A percentile compares a stretch with the other conserved stretches of the same genome.
Conservation (phyloP, 2,888 invertebrate genomes). For the Lasioglossum zephyrum region DNA sequence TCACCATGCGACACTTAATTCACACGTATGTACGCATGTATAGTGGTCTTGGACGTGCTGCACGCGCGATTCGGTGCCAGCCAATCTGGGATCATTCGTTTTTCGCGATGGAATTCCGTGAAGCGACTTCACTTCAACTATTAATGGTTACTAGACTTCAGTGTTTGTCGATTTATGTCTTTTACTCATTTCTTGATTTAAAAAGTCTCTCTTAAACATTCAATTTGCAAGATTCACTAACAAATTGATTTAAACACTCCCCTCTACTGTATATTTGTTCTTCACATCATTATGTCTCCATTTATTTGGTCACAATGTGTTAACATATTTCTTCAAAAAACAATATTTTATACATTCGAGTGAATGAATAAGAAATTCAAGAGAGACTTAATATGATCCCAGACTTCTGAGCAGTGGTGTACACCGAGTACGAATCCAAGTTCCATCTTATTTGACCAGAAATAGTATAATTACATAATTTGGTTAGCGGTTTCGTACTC, state of each 20-base stretch:
- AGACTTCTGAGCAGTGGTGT: conserved; percentile 21
- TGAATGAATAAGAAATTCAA: not conserved
- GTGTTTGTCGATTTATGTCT: not conserved
- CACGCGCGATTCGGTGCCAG: conserved; percentile 13
- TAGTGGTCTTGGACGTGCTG: conserved; percentile 47
- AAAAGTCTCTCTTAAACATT: not conserved
- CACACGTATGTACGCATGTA: conserved; percentile 74
- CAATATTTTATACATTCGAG: not conserved
- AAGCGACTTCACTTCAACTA: not conserved
- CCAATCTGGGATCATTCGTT: conserved; percentile 19
- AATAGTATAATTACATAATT: not conserved
- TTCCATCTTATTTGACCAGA: not conserved
- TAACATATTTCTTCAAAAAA: not conserved
- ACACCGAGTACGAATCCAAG: conserved; percentile 48
- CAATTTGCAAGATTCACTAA: not conserved
- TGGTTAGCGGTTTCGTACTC: conserved; percentile 45
- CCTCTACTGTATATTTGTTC: not conserved
- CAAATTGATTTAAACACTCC: not conserved
- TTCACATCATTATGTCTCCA: not conserved
- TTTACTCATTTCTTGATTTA: too few relatives aligned
- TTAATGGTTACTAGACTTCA: not conserved
- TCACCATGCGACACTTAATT: conserved; percentile 82
- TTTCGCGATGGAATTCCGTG: not conserved
- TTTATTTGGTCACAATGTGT: not conserved
- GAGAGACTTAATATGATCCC: not conserved